A percentile compares a stretch with the other conserved stretches of the same genome.
Evolutionary conservation across 2,113 vertebrate genomes (phyloP).

Genomic region (Amblyornis subalaris): DNA sequence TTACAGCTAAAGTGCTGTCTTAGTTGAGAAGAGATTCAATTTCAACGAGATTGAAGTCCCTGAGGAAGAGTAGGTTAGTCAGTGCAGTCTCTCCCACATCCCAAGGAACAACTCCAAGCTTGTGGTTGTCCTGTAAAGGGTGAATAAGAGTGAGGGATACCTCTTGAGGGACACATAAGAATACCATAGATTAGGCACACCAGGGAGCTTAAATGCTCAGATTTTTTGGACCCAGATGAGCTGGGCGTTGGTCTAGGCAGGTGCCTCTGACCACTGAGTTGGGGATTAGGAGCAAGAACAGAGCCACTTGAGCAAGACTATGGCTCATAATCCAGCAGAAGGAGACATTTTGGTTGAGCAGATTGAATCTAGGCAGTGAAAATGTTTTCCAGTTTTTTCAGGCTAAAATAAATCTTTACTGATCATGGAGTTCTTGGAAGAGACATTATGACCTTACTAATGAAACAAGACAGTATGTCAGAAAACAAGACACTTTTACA

Average conservation of each 20-base stretch:
- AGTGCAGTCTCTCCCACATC: neutral
- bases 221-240: neutral
- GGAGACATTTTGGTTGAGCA: neutral
- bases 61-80: neutral
- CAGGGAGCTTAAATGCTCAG: neutral
- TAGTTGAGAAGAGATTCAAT: neutral
- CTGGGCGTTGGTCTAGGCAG: neutral
- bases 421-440: neutral
- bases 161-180: neutral
- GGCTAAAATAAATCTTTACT: neutral
- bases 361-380: neutral
- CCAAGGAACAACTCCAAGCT: neutral
- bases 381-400: neutral
- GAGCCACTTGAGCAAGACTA: neutral
- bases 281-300: neutral
- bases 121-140: neutral
- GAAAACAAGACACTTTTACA: neutral
- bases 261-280: neutral
- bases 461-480: neutral
- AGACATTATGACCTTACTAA: neutral
- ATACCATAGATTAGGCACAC: neutral
- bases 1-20: neutral
- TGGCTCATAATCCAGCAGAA: neutral
- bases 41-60: neutral
- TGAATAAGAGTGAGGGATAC: neutral